Evolutionary conservation across 2,888 invertebrate genomes (phyloP), one percentile per base, ranked within the genome.

Genomic region (Actias luna): DNA sequence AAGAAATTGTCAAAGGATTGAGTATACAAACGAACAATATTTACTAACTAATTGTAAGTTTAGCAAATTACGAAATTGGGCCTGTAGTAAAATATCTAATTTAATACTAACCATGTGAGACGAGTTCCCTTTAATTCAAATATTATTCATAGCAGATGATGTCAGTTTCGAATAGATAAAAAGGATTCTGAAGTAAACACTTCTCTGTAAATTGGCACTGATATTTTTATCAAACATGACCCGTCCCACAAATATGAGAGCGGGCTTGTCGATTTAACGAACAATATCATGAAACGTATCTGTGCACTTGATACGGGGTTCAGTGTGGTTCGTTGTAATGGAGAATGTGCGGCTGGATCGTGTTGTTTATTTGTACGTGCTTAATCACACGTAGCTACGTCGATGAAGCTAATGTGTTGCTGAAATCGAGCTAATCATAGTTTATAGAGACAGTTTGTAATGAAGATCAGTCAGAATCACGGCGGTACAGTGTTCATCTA

Each of bases 311-410:
- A 50, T 25, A 42, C 46, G 46, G 25, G 46, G 2, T 50, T 50
- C 25, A 5, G 25, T 16, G n/a, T 18, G 33, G 5, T 18, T 14
- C 33, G 4, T n/a, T 58, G 33, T 31, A 58, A 33, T 31, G 31
- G 1, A 22, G 58, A 31, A 58, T 58, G 31, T 33, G 58, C 31
- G 29, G 58, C 58, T 16, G 58, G 31, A 33, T 33, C 31, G 33
- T 33, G 5, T 31, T 16, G 58, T 33, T 5, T 31, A 18, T 58
- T 18, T 5, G 33, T 57, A 33, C 57, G 33, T 33, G 58, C 46
- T 50, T 50, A 50, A 50, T 50, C 46, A 50, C 46, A 50, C 46
- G 46, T 50, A 22, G 46, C 12, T 50, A 12, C 46, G 22, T 50
- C 25, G 12, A 50, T 50, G 46, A 25, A 25, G 46, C 12, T 50